Base-by-base conservation (phyloP, 2,797 vertebrate species). In the Psittacula derbiana region DNA sequence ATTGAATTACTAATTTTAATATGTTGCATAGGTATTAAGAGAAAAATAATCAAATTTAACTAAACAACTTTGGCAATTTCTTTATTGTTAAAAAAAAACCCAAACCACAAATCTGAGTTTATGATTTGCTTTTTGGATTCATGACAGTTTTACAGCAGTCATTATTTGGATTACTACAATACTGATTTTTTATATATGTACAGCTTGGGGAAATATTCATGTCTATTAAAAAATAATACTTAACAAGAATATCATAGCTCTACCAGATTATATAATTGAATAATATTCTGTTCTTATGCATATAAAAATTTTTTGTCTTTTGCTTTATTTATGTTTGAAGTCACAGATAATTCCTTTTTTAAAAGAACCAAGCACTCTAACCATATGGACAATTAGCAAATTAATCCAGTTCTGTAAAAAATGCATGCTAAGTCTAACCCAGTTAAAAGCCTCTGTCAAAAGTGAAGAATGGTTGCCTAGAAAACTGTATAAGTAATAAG, bases 131-230 rank as follows among this genome's bases (percentile, higher is more conserved):
- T 70, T 70, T 66, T 62, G 4, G 11, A 31, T 38, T 91, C 30
- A 28, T 41, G 5, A 38, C 4, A 1, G 1, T 70, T 70, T 72
- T 50, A 28, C 4, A 25, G 12, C 1, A 67, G 11, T 71, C 17
- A 36, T 36, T 79, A 49, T 33, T 10, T 83, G 11, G 11, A 53
- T 90, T 57, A 49, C n/a, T 84, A 62, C 6, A 72, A 21, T 41
- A 38, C 10, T 36, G 55, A 33, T 60, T 60, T 84, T 72, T 69
- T 33, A 64, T 23, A 71, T 53, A 30, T 47, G 15, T 6, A 41
- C 12, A 50, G 2, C 6, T 55, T 58, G 5, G 0, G 0, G 2
- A 83, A 6, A 6, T 18, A n/a, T 55, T 86, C 16, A 10, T 64
- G 52, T 30, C 10, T 70, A 36, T 53, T 36, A 33, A 25, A 10